Percentiles rank a stretch among this genome's conserved stretches.
These are phyloP conservation scores for Stomatorhinus ivindoensis DNA, from an alignment of 2,113 vertebrate genomes.

Conservation along the genomic window DNA sequence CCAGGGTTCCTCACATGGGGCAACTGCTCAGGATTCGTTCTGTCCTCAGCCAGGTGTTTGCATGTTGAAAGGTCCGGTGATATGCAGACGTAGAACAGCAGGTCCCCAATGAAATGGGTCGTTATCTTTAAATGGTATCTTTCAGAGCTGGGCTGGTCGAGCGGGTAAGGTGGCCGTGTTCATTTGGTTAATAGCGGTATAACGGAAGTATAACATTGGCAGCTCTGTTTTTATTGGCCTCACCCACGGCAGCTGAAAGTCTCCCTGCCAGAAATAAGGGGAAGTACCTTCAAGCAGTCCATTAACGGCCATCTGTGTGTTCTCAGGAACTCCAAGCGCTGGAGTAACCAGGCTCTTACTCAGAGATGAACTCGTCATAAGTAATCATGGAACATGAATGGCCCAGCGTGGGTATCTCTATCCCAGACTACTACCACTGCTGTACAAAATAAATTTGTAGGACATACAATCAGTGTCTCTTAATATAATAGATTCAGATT, in stretches of 20 bases:
- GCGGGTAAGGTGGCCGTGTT: neutral
- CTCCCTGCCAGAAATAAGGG: neutral
- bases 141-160: neutral
- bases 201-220: neutral
- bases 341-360: neutral
- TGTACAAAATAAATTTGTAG: neutral
- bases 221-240: neutral
- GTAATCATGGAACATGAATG: neutral
- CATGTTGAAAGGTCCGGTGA: neutral
- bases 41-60: neutral
- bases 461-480: neutral
- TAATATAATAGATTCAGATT: neutral
- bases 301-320: neutral
- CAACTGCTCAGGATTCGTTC: neutral
- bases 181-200: neutral
- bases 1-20: neutral
- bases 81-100: neutral
- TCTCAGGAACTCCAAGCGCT: neutral
- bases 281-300: neutral
- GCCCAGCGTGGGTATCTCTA: neutral
- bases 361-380: neutral
- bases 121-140: neutral
- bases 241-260: neutral
- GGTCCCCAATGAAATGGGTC: neutral
- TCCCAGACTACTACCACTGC: neutral